Base-by-base conservation (phyloP, 2,888 invertebrate genomes). In the Parthenolecanium corni region DNA sequence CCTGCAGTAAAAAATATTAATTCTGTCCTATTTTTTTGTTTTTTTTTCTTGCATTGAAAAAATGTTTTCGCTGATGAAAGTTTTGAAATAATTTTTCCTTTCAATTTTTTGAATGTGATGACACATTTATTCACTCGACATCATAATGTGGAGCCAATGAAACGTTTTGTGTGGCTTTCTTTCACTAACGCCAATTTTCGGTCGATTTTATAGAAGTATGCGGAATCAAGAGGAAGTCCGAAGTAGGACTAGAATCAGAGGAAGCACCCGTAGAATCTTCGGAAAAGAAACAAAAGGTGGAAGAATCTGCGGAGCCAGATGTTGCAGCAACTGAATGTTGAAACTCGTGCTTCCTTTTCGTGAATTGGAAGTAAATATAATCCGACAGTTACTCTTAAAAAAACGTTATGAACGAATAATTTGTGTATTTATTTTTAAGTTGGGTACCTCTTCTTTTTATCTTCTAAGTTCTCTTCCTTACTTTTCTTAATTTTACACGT, bases 181-280 rank as follows among this genome's bases (percentile, higher is more conserved):
- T n/a, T n/a, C n/a, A n/a, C n/a, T n/a, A n/a, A n/a, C n/a, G n/a
- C n/a, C n/a, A n/a, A n/a, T n/a, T n/a, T n/a, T n/a, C n/a, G n/a
- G n/a, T 31, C 9, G 31, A 6, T 31, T 31, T 31, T 31, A 31
- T 31, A 31, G 63, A 63, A 53, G 63, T 63, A 16, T 63, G 63
- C 16, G 63, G 63, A 20, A 46, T 63, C 21, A 63, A 63, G 36
- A 53, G 63, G 53, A 63, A 63, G 52, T 63, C 63, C 44, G 54
- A 54, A 21, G 54, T 63, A 38, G 61, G 51, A 38, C 49, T 51
- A 23, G 61, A 61, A 61, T 38, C 38, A 20, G 61, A 36, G 36
- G 51, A 61, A 14, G 61, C 51, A 20, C 18, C 49, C 31, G 61
- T 61, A 11, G 61, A 61, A 61, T 51, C 61, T 16, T 38, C 61